These are phyloP conservation scores for Pteromalus puparum DNA, from an alignment of 1,140 invertebrate species.

Conservation along the genomic window DNA sequence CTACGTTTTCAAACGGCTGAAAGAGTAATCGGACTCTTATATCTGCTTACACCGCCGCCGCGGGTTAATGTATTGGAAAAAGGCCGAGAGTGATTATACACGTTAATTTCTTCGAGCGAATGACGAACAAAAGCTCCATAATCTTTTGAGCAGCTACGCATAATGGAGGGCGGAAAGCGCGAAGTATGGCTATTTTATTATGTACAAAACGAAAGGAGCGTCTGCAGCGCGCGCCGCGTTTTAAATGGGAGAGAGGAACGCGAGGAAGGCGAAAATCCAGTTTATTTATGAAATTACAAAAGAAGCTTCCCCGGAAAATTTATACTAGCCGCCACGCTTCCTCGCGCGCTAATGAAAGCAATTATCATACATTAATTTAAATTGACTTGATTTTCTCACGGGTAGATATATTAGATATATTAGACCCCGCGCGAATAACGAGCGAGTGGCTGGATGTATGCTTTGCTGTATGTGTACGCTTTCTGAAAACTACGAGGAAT, in stretches of 20 bases:
- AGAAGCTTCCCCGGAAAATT: background rate
- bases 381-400: background rate
- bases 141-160: conserved; percentile 15
- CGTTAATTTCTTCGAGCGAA: background rate
- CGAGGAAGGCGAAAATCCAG: background rate
- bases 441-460: too few relatives aligned
- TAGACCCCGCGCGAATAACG: background rate
- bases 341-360: background rate
- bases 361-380: conserved; percentile 5
- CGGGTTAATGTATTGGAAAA: background rate
- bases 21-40: too few relatives aligned
- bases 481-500: too few relatives aligned
- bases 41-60: too few relatives aligned
- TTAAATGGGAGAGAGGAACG: background rate
- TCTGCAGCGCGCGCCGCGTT: background rate
- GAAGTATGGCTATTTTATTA: conserved; percentile 14
- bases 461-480: too few relatives aligned
- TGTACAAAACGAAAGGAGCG: conserved; percentile 2
- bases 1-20: too few relatives aligned
- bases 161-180: background rate
- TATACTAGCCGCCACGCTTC: background rate
- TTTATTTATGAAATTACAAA: conserved; percentile 31
- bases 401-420: background rate
- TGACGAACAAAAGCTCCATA: conserved; percentile 5
- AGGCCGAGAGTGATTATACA: background rate